Evolutionary conservation across 2,113 vertebrate species (phyloP).

Genomic region (Forbesichthys papilliferus): DNA sequence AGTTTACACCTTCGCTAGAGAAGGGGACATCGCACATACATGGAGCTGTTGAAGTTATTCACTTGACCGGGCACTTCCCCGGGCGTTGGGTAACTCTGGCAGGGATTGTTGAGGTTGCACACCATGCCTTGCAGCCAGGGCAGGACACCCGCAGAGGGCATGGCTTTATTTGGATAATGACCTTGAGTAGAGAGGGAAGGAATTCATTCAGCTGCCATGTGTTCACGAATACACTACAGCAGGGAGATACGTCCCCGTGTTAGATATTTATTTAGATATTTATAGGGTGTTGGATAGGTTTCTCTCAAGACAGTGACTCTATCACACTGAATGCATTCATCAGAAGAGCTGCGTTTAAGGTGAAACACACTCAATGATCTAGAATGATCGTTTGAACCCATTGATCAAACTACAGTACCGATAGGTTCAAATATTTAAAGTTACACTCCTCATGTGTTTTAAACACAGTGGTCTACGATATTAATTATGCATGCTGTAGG

Average conservation of each 20-base stretch:
- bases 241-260: background rate
- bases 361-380: no score
- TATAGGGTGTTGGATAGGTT: no score
- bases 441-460: no score
- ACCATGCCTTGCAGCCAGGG: constrained; percentile 96
- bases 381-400: no score
- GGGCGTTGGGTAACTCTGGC: constrained; percentile 87
- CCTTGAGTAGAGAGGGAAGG: constrained; percentile 68
- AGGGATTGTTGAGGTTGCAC: constrained; percentile 94
- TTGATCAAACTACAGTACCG: no score
- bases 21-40: constrained; percentile 76
- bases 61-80: constrained; percentile 92
- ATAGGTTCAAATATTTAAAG: no score
- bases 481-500: no score
- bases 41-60: constrained; percentile 94
- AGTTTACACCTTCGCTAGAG: background rate
- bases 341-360: no score
- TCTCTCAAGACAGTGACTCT: no score
- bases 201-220: background rate
- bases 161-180: constrained; percentile 97
- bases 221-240: background rate
- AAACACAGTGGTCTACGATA: no score
- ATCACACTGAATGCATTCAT: no score
- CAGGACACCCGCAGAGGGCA: constrained; percentile 94
- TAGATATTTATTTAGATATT: no score